Evolutionary conservation across 1,140 invertebrate genomes (phyloP).

Genomic region (Ceratosolen fusciceps): DNA sequence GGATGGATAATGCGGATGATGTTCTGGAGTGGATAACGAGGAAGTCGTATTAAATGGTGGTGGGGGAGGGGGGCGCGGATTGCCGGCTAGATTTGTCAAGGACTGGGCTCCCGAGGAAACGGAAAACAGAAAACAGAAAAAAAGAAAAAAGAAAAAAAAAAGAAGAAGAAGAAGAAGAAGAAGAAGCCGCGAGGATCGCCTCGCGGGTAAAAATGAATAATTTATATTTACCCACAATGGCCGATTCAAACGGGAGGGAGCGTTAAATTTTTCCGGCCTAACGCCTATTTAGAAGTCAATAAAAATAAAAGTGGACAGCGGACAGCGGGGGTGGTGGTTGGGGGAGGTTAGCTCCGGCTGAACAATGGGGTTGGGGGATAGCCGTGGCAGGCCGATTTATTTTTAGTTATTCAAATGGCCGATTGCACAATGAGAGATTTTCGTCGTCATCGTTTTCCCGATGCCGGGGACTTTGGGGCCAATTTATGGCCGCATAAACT

Average conservation of each 20-base stretch:
- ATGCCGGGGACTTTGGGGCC: constrained; percentile 23
- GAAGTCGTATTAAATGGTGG: too few species aligned
- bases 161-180: too few species aligned
- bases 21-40: too few species aligned
- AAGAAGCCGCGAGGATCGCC: not conserved
- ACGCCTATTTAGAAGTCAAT: not conserved
- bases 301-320: constrained; percentile 16
- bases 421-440: constrained; percentile 41
- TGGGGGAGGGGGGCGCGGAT: too few species aligned
- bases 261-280: not conserved
- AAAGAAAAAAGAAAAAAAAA: too few species aligned
- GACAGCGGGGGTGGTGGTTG: too few species aligned
- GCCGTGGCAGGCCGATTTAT: constrained; percentile 27
- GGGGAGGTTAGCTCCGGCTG: too few species aligned
- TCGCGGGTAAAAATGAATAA: constrained; percentile 1
- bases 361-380: too few species aligned
- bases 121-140: too few species aligned
- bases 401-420: constrained; percentile 37
- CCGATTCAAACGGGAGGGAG: not conserved
- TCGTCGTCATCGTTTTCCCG: constrained; percentile 35
- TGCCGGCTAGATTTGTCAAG: too few species aligned
- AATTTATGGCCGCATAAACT: constrained; percentile 40
- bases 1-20: too few species aligned
- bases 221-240: constrained; percentile 18
- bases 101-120: too few species aligned